Conservation (phyloP, 1,140 invertebrate genomes). For the Proctacanthus coquilletti region DNA sequence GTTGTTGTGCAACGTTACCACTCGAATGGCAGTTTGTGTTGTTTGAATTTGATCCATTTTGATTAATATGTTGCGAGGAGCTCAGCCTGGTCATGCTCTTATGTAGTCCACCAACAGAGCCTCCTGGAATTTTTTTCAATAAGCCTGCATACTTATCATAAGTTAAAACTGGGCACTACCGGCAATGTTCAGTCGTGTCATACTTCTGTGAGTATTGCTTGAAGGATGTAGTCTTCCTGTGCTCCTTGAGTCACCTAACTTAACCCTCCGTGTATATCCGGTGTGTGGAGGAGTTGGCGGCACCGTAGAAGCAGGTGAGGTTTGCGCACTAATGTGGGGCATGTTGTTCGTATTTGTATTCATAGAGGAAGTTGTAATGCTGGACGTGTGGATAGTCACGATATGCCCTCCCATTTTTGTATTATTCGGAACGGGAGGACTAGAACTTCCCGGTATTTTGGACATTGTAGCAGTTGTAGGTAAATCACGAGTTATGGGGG, state of each 20-base stretch:
- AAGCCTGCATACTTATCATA: neutral
- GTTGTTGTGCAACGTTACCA: conserved; percentile 21
- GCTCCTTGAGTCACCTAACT: conserved; percentile 49
- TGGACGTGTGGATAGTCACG: conserved; percentile 7
- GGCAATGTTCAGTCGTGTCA: conserved; percentile 55
- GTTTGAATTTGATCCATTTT: conserved; percentile 10
- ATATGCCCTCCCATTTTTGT: conserved; percentile 6
- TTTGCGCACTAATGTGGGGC: conserved; percentile 12
- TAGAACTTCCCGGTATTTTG: too few species aligned
- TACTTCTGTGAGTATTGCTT: conserved; percentile 50
- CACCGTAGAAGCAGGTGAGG: conserved; percentile 14
- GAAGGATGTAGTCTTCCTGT: conserved; percentile 50
- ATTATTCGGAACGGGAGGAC: too few species aligned
- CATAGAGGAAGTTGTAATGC: neutral
- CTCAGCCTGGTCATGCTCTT: conserved; percentile 68
- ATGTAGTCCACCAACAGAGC: conserved; percentile 58
- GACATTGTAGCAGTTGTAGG: too few species aligned
- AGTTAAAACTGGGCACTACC: conserved; percentile 19
- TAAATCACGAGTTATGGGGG: too few species aligned
- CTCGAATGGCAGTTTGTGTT: conserved; percentile 19
- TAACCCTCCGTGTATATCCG: conserved; percentile 43
- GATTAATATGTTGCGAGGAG: conserved; percentile 51
- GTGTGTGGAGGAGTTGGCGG: conserved; percentile 18
- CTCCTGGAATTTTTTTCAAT: conserved; percentile 27
- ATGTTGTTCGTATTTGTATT: neutral